These are phyloP conservation scores for Brachypalpus laphriformis DNA, from an alignment of 2,888 invertebrate species.

Conservation along the genomic window DNA sequence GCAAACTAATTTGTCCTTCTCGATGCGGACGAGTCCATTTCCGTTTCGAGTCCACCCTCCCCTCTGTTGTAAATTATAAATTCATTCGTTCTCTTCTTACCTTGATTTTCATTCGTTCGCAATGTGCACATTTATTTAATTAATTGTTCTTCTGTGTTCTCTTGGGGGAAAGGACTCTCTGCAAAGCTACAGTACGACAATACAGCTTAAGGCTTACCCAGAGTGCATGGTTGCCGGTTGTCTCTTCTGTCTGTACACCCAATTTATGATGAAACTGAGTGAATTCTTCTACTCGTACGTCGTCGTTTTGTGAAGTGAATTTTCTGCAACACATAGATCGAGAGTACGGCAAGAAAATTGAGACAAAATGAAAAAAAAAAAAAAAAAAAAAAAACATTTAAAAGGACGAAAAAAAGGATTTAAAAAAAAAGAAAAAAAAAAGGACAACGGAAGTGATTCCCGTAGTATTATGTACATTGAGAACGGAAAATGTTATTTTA, in stretches of 20 bases:
- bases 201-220: slow-evolving; percentile 15
- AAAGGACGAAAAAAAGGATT: background rate
- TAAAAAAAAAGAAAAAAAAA: no score
- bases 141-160: slow-evolving; percentile 41
- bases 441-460: slow-evolving; percentile 40
- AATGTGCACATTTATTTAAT: slow-evolving; percentile 60
- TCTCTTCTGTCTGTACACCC: slow-evolving; percentile 1
- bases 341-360: slow-evolving; percentile 30
- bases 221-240: background rate
- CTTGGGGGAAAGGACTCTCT: background rate
- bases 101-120: slow-evolving; percentile 31
- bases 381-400: background rate
- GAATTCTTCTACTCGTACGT: slow-evolving; percentile 20
- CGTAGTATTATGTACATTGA: slow-evolving; percentile 39
- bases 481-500: slow-evolving; percentile 65
- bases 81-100: slow-evolving; percentile 38
- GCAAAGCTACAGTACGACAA: background rate
- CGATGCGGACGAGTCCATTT: slow-evolving; percentile 21
- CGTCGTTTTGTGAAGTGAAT: slow-evolving; percentile 42
- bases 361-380: slow-evolving; percentile 34
- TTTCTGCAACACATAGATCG: slow-evolving; percentile 50
- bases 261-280: slow-evolving; percentile 58
- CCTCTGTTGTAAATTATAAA: slow-evolving; percentile 32
- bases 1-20: slow-evolving; percentile 21
- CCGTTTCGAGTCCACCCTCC: background rate